phyloP scores from a whole-genome alignment of 2,113 vertebrate genomes.

The Stegastes partitus region DNA sequence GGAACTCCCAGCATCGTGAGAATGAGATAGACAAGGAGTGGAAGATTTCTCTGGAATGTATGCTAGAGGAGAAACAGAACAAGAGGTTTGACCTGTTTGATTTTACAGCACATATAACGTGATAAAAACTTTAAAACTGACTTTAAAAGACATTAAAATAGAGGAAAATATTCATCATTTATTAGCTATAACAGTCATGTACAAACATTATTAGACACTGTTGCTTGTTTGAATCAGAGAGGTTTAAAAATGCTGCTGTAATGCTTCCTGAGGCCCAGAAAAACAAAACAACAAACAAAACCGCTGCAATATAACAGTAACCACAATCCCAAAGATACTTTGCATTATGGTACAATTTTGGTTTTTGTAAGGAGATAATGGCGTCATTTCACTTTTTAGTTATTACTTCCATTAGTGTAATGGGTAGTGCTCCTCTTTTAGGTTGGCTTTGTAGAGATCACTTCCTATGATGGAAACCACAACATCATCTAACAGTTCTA shows the following conservation, averaged over 20 bases:
- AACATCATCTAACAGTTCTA: constrained; percentile 6
- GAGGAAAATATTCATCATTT: background rate
- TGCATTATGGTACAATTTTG: background rate
- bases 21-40: constrained; percentile 97
- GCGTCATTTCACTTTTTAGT: background rate
- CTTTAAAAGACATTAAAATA: too few relatives aligned
- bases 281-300: background rate
- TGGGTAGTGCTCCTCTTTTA: background rate
- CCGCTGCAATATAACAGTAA: background rate
- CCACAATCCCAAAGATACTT: background rate
- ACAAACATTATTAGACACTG: background rate
- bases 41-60: constrained; percentile 96
- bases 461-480: constrained; percentile 11
- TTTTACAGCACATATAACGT: background rate
- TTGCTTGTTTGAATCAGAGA: background rate
- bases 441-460: background rate
- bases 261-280: background rate
- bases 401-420: constrained; percentile 40
- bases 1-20: constrained; percentile 97
- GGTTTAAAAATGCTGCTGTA: background rate
- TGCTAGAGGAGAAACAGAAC: constrained; percentile 80
- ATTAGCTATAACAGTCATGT: too few relatives aligned
- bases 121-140: background rate
- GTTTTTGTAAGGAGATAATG: background rate
- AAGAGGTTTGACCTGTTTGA: background rate